Conservation (phyloP, 2,888 invertebrate genomes). For the Eugnorisma glareosa region DNA sequence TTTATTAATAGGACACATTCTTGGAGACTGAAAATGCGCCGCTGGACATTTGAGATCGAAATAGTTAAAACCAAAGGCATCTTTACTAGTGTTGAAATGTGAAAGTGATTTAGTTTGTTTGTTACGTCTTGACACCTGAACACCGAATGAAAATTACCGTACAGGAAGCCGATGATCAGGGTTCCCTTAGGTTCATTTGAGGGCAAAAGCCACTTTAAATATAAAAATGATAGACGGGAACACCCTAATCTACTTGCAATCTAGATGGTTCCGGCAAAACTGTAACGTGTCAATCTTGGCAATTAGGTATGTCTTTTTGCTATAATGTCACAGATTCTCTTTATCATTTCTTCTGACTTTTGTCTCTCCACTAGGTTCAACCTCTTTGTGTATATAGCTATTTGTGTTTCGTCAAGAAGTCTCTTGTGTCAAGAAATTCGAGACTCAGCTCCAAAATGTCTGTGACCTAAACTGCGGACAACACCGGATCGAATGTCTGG, state of each 20-base stretch:
- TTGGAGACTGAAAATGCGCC: slow-evolving; percentile 34
- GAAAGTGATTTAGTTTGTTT: not conserved
- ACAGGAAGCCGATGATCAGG: not conserved
- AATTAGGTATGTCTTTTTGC: not conserved
- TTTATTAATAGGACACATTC: slow-evolving; percentile 55
- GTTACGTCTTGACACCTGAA: not conserved
- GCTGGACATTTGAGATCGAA: slow-evolving; percentile 26
- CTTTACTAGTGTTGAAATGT: not conserved
- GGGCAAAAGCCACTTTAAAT: too few relatives aligned
- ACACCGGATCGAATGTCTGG: slow-evolving; percentile 51
- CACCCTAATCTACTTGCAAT: not conserved
- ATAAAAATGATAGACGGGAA: not conserved
- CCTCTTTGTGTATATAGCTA: not conserved
- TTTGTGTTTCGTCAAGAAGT: slow-evolving; percentile 17
- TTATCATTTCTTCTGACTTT: not conserved
- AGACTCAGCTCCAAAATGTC: slow-evolving; percentile 36
- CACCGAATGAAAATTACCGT: not conserved
- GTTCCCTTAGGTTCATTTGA: too few relatives aligned
- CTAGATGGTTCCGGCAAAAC: not conserved
- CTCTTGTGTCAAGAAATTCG: slow-evolving; percentile 19
- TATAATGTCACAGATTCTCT: not conserved
- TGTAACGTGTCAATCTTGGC: not conserved
- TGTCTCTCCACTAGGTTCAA: not conserved
- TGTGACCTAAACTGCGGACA: slow-evolving; percentile 47
- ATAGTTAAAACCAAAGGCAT: slow-evolving; percentile 3